These are phyloP conservation scores for Gymnobelideus leadbeateri DNA, from an alignment of 2,113 vertebrate species.

Conservation along the genomic window DNA sequence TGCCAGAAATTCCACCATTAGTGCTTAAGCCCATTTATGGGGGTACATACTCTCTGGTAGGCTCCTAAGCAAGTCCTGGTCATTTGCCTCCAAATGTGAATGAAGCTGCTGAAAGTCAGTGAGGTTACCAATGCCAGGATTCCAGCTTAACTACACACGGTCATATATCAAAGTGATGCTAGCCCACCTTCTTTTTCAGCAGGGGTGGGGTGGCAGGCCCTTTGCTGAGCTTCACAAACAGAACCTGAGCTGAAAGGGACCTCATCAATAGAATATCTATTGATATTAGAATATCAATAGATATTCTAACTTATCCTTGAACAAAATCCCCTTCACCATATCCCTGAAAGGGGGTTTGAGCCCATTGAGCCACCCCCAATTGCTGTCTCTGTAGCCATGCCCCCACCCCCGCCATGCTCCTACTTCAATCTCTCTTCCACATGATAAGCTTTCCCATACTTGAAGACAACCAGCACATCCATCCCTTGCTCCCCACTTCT, in stretches of 20 bases:
- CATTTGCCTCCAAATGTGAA: background rate
- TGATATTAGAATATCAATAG: no score
- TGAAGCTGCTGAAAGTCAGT: background rate
- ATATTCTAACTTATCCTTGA: background rate
- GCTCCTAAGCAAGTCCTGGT: background rate
- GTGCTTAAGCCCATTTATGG: background rate
- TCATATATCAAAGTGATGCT: no score
- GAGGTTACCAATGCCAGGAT: background rate
- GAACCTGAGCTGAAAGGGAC: background rate
- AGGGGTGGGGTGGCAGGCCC: no score
- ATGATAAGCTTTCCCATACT: background rate
- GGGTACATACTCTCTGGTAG: background rate
- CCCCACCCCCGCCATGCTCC: background rate
- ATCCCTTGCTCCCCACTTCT: background rate
- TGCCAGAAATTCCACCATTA: background rate
- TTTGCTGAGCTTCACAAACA: background rate
- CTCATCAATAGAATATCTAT: no score
- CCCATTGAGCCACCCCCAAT: background rate
- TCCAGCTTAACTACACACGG: background rate
- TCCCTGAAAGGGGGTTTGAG: background rate
- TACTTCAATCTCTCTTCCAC: background rate
- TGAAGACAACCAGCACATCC: background rate
- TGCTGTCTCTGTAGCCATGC: background rate
- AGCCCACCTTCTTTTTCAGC: background rate
- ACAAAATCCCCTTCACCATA: background rate